Evolutionary conservation across 2,113 vertebrate genomes (phyloP).

Genomic region (Peromyscus californicus): DNA sequence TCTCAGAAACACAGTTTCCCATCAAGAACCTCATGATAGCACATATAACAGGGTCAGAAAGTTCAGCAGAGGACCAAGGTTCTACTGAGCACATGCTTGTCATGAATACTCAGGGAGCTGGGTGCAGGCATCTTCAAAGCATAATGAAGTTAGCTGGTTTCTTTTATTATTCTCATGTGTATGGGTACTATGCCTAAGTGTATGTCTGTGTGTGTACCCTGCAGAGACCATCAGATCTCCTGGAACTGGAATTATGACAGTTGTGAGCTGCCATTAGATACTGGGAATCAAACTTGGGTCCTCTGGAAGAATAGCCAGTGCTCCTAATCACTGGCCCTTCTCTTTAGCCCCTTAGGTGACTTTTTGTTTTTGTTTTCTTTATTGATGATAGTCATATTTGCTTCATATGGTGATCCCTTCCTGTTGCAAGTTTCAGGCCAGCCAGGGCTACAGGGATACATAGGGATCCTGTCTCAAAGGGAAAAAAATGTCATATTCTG

Average conservation of each 20-base stretch:
- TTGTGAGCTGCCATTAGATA: neutral
- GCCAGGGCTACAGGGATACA: neutral
- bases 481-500: neutral
- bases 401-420: neutral
- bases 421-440: neutral
- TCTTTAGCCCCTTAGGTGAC: neutral
- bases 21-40: neutral
- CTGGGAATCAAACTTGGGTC: neutral
- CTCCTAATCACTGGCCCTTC: neutral
- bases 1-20: neutral
- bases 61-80: accelerated
- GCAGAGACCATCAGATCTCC: neutral
- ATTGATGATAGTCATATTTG: neutral
- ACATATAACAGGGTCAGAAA: accelerated
- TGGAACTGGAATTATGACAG: too few relatives aligned
- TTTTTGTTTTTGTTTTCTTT: neutral
- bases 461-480: neutral
- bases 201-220: neutral
- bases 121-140: neutral
- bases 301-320: neutral
- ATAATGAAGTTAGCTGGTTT: neutral
- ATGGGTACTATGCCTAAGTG: neutral
- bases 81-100: accelerated
- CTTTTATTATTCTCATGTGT: neutral
- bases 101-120: accelerated